phyloP scores from a whole-genome alignment of 2,888 invertebrate genomes.

The Ophion ellenae region DNA sequence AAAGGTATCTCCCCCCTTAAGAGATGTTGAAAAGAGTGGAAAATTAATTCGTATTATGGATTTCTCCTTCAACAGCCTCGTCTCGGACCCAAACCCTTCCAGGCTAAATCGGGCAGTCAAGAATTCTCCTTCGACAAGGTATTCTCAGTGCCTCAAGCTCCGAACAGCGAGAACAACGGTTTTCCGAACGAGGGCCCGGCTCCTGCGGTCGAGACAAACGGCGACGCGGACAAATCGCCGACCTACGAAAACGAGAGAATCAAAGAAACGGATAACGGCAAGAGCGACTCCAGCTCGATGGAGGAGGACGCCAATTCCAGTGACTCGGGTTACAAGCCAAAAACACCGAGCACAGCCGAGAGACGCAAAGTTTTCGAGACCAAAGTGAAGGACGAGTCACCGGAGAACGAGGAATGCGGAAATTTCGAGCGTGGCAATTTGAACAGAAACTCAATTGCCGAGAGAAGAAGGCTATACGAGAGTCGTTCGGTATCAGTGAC shows the following conservation, averaged over 20 bases:
- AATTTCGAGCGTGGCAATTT: conserved; percentile 86
- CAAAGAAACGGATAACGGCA: conserved; percentile 85
- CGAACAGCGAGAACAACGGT: conserved; percentile 83
- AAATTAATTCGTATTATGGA: conserved; percentile 14
- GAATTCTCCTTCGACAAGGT: conserved; percentile 93
- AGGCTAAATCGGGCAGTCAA: conserved; percentile 89
- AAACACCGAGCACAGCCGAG: conserved; percentile 92
- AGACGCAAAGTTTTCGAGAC: conserved; percentile 90
- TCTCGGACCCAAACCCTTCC: conserved; percentile 94
- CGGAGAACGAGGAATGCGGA: conserved; percentile 85
- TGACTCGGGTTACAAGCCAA: conserved; percentile 88
- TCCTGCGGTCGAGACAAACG: conserved; percentile 70
- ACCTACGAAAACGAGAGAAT: conserved; percentile 75
- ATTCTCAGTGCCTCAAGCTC: conserved; percentile 91
- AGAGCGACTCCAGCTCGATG: conserved; percentile 86
- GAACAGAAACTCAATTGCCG: conserved; percentile 90
- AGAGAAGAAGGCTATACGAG: conserved; percentile 91
- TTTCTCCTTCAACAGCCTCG: conserved; percentile 87
- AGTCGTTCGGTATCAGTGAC: conserved; percentile 89
- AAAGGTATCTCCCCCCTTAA: background rate
- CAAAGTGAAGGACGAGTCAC: conserved; percentile 84
- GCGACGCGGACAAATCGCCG: conserved; percentile 76
- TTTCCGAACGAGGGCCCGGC: conserved; percentile 75
- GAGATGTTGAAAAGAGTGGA: background rate
- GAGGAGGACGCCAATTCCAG: conserved; percentile 87